These are phyloP conservation scores for western clawed frog (Xenopus tropicalis) DNA, from an alignment of 2,113 vertebrate species.

Conservation along the genomic window UCB_Xtro_10.0 CM004448.2:129986501-129987000, in stretches of 20 bases:
- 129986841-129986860: conserved; percentile 21
- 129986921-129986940: too few relatives aligned
- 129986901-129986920: too few relatives aligned
- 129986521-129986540: too few relatives aligned
- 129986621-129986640: neutral
- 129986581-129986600: too few relatives aligned
- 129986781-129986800: conserved; percentile 15
- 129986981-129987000: too few relatives aligned
- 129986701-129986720: neutral
- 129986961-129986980: too few relatives aligned
- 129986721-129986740: neutral
- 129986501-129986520: too few relatives aligned
- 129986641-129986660: neutral
- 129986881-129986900: conserved; percentile 27
- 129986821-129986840: conserved; percentile 19
- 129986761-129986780: neutral
- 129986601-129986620: neutral
- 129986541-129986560: too few relatives aligned
- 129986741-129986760: conserved; percentile 1
- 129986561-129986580: too few relatives aligned
- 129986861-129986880: conserved; percentile 10
- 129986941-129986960: too few relatives aligned
- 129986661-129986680: neutral
- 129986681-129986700: too few relatives aligned
- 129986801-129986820: conserved; percentile 15